Conservation (phyloP, 2,113 vertebrate species). For the Symphodus melops region DNA sequence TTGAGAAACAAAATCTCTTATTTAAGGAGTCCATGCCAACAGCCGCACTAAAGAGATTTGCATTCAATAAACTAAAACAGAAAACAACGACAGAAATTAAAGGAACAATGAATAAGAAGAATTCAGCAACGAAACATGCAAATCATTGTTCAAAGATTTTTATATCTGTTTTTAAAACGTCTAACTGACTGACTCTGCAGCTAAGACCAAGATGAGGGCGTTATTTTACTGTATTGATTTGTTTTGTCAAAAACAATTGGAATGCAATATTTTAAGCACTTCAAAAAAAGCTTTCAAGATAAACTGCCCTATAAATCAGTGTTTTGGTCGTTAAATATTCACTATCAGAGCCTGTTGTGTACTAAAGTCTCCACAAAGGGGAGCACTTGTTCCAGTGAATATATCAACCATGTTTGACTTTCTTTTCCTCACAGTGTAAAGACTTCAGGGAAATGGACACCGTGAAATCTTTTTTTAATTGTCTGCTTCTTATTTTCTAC, state of each 20-base stretch:
- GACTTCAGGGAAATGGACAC: neutral
- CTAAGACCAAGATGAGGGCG: too few species aligned
- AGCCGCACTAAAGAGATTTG: too few species aligned
- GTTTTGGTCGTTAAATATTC: neutral
- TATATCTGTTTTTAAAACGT: too few species aligned
- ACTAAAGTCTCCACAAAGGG: conserved; percentile 42
- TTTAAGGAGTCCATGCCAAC: neutral
- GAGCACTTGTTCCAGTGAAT: conserved; percentile 44
- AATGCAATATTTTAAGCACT: neutral
- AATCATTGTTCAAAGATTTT: too few species aligned
- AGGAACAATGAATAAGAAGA: too few species aligned
- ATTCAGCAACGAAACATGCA: too few species aligned
- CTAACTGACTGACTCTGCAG: too few species aligned
- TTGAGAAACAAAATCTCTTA: neutral
- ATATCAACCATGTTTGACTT: neutral
- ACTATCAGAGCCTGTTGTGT: neutral
- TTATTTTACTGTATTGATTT: too few species aligned
- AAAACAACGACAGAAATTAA: too few species aligned
- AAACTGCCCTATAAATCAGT: neutral
- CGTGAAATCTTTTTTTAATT: conserved; percentile 21
- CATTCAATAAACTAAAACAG: too few species aligned
- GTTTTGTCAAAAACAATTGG: too few species aligned
- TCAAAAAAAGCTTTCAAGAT: neutral
- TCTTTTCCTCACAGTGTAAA: neutral
- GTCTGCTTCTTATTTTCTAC: neutral